Base-by-base conservation (phyloP, 2,888 invertebrate genomes). In the Nebria salina region DNA sequence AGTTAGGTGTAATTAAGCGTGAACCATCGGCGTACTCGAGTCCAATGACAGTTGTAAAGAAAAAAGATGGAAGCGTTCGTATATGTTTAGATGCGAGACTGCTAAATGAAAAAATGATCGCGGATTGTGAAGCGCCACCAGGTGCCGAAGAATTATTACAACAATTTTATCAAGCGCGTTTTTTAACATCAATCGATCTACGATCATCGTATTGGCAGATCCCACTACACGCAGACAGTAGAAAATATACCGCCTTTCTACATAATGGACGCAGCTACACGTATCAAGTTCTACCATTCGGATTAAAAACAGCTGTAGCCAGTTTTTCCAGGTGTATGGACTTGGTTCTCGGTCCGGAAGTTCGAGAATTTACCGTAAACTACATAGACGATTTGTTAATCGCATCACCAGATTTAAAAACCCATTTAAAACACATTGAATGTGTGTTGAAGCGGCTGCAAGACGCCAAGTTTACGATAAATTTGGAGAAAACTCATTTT, bases 351-450 rank as follows among this genome's bases (percentile, higher is more conserved):
- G 86, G 85, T 0, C 82, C 85, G n/a, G 83, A 20, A 20, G 20
- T 20, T 25, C 76, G 83, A 9, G 77, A 82, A 34, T 86, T 85
- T 82, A 76, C 85, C 6, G 73, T 83, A 6, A 83, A 81, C 65
- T 87, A 87, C 80, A 83, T 87, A 8, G 86, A 86, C 83, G 86
- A 87, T 76, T 75, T 87, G 8, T 75, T 86, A 8, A 83, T 87
- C 0, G 83, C 84, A 0, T 86, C 86, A 0, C 43, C 72, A 1
- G 78, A 79, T 34, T 84, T 85, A 74, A 82, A 84, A 15, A n/a
- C n/a, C n/a, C n/a, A n/a, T n/a, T n/a, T n/a, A n/a, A n/a, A n/a
- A 15, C 84, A 86, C 72, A 26, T 86, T 1, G 81, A 82, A 41
- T 34, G 43, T 20, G 76, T 86, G 0, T 84, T 85, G 11, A 25